A percentile compares a stretch with the other conserved stretches of the same genome.
phyloP scores from a whole-genome alignment of 2,797 vertebrate genomes.

The Pantherophis vulpinus region DNA sequence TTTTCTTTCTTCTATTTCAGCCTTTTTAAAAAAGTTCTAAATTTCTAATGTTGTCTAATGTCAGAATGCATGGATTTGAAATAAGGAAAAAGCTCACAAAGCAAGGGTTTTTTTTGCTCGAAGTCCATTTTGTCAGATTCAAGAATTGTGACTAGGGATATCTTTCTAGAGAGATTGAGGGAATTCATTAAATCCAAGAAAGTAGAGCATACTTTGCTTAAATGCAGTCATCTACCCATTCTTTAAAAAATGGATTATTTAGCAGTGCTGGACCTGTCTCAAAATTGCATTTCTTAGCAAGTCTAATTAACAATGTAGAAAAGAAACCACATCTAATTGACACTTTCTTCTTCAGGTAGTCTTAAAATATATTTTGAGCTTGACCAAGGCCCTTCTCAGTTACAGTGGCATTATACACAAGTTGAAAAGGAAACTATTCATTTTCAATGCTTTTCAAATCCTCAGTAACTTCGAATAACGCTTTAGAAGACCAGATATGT shows the following conservation, averaged over 20 bases:
- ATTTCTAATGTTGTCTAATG: background rate
- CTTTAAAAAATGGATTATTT: background rate
- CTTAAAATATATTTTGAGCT: background rate
- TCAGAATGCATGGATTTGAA: background rate
- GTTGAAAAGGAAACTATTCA: background rate
- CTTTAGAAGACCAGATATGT: background rate
- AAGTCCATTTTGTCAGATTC: background rate
- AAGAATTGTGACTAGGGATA: background rate
- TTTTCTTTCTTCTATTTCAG: constrained; percentile 40
- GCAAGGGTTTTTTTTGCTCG: too few species aligned
- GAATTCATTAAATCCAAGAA: background rate
- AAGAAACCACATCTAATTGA: background rate
- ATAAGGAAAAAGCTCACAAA: background rate
- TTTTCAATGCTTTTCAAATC: background rate
- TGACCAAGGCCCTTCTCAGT: background rate
- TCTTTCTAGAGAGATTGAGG: background rate
- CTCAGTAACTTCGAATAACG: background rate
- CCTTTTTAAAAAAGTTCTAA: constrained; percentile 24
- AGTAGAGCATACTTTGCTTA: background rate
- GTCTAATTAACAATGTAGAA: background rate
- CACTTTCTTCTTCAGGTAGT: background rate
- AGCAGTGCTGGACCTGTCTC: background rate
- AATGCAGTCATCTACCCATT: background rate
- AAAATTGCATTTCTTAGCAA: background rate
- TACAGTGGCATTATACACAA: background rate